These are phyloP conservation scores for Leuciscus waleckii DNA, from an alignment of 2,797 vertebrate genomes.

Conservation along the genomic window DNA sequence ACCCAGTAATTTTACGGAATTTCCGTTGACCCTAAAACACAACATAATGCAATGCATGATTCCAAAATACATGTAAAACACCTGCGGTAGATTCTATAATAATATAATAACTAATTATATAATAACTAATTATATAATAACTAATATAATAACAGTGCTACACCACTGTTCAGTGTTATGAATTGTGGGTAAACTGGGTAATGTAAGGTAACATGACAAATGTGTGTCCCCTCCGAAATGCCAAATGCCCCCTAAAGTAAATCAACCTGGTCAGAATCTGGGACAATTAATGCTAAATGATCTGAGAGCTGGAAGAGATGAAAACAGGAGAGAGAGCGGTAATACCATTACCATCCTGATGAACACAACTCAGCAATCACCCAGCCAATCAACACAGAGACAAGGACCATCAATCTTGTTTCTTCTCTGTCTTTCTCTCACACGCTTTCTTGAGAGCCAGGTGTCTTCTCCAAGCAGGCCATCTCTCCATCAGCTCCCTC, in stretches of 20 bases:
- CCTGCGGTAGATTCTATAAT: not conserved
- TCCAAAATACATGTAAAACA: not conserved
- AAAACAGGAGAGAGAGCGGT: conserved; percentile 5
- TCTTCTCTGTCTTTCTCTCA: not conserved
- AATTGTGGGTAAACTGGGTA: not conserved
- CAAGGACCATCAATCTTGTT: conserved; percentile 21
- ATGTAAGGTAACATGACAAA: not conserved
- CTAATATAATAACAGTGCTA: not conserved
- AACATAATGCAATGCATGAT: not conserved
- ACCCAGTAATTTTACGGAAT: not conserved
- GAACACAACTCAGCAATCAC: not conserved
- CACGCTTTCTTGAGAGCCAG: conserved; percentile 3
- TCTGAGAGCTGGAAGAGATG: not conserved
- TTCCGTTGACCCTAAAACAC: not conserved
- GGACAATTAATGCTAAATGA: not conserved
- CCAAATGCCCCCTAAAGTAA: not conserved
- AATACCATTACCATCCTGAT: conserved; percentile 18
- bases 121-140: not conserved
- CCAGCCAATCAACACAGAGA: conserved; percentile 11
- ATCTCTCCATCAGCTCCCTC: conserved; percentile 1
- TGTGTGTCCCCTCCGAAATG: not conserved
- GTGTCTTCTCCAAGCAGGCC: conserved; percentile 10
- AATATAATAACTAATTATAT: not conserved
- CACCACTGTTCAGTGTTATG: not conserved
- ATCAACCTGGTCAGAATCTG: not conserved